Percentiles rank a stretch among this genome's conserved stretches.
These are phyloP conservation scores for Neoniphon sammara DNA, from an alignment of 2,797 vertebrate genomes.

Conservation along the genomic window DNA sequence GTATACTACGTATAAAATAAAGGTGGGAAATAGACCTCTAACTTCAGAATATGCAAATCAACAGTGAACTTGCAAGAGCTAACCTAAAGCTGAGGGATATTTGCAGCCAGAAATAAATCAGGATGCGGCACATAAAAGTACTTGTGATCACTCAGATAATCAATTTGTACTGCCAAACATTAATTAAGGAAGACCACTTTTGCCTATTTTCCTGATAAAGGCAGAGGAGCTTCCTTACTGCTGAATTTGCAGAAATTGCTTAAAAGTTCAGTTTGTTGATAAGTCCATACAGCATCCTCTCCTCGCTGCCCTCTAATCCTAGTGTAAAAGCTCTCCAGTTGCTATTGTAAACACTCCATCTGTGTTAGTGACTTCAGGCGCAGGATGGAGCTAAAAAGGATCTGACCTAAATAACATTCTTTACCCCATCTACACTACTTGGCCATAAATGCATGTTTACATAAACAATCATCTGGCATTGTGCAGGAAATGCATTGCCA, in stretches of 20 bases:
- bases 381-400: constrained; percentile 26
- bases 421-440: constrained; percentile 12
- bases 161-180: constrained; percentile 3
- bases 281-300: neutral
- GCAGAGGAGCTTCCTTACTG: constrained; percentile 10
- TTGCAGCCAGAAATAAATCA: constrained; percentile 11
- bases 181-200: constrained; percentile 34
- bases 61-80: neutral
- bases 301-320: neutral
- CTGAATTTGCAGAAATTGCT: constrained; percentile 3
- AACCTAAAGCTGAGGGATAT: neutral
- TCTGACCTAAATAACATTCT: constrained; percentile 64
- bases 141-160: constrained; percentile 40
- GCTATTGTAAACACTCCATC: constrained; percentile 36
- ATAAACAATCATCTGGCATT: constrained; percentile 5
- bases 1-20: neutral
- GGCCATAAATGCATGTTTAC: constrained; percentile 19
- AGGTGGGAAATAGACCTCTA: neutral
- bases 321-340: constrained; percentile 21
- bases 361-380: constrained; percentile 37
- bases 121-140: constrained; percentile 30
- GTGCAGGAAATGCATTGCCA: constrained; percentile 4
- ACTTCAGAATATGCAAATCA: neutral
- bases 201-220: neutral
- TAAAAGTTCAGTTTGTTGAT: neutral